A percentile compares a stretch with the other conserved stretches of the same genome.
These are phyloP conservation scores for Lasioglossum calceatum DNA, from an alignment of 2,888 invertebrate species.

Conservation along the genomic window DNA sequence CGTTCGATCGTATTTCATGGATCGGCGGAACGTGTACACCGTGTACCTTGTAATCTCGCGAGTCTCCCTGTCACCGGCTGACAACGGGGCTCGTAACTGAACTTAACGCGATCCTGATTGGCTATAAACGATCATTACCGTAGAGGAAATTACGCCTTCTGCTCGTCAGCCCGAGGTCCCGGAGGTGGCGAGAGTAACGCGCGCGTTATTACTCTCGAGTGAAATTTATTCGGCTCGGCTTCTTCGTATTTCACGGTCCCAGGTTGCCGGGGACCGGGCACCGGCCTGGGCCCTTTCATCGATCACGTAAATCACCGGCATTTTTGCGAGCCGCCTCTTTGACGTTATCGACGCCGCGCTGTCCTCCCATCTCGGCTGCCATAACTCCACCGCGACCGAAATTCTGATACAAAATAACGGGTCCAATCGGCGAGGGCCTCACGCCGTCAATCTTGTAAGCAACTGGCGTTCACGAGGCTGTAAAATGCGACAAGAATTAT, in stretches of 20 bases:
- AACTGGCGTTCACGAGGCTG: background rate
- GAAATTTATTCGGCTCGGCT: constrained; percentile 50
- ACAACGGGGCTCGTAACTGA: constrained; percentile 53
- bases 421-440: background rate
- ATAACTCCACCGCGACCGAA: constrained; percentile 2
- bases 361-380: background rate
- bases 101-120: constrained; percentile 71
- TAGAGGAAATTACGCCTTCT: constrained; percentile 57
- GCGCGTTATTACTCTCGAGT: constrained; percentile 40
- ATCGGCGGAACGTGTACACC: constrained; percentile 35
- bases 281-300: background rate
- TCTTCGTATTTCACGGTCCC: constrained; percentile 27
- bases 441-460: background rate
- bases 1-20: constrained; percentile 40
- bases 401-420: background rate
- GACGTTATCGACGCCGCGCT: constrained; percentile 16
- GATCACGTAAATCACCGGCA: constrained; percentile 48
- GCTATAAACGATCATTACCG: constrained; percentile 76
- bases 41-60: constrained; percentile 51
- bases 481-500: background rate
- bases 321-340: constrained; percentile 10
- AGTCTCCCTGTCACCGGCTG: constrained; percentile 65
- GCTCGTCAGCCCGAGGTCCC: constrained; percentile 41
- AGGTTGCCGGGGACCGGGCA: too few relatives aligned
- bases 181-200: background rate